Base-by-base conservation (phyloP, 2,888 invertebrate species). In the Caenorhabditis wallacei region DNA sequence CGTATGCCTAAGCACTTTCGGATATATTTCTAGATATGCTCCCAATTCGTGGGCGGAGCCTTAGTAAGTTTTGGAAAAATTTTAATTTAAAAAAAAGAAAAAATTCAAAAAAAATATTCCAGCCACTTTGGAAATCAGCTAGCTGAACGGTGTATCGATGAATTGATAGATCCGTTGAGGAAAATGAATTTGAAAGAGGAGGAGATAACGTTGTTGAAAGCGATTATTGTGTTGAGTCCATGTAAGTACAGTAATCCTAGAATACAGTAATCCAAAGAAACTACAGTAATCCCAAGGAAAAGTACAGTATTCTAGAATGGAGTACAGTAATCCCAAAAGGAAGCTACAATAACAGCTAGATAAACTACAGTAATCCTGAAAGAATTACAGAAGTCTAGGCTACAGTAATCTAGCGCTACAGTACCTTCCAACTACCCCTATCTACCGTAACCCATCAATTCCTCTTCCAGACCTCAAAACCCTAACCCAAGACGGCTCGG, bases 51-150 rank as follows among this genome's bases (percentile, higher is more conserved):
- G 84, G 78, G 82, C 84, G 4, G 89, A 91, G 68, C 87, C 89
- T 46, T 90, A 89, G 88, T 90, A 51, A 70, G 87, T 69, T 40
- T 37, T 4, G 26, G 8, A 11, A 2, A 20, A 11, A 46, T 43
- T 20, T 30, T 11, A 1, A 37, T 8, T 2, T n/a, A n/a, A n/a
- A n/a, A n/a, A n/a, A n/a, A n/a, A n/a, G n/a, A n/a, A n/a, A n/a
- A n/a, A n/a, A n/a, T n/a, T n/a, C n/a, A n/a, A 35, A 13, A 40
- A 30, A 1, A 26, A 3, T 20, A 30, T 64, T 88, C 59, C 81
- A 91, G 90, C 74, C 91, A 91, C 64, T 87, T 91, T 57, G 89
- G 89, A n/a, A 91, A 91, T 54, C 88, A 87, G 16, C 82, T 91
- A 7, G 90, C 91, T 35, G 89, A 88, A 40, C 63, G 89, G 48